Evolutionary conservation across 2,888 invertebrate genomes (phyloP).

Genomic region (Stramonita haemastoma): DNA sequence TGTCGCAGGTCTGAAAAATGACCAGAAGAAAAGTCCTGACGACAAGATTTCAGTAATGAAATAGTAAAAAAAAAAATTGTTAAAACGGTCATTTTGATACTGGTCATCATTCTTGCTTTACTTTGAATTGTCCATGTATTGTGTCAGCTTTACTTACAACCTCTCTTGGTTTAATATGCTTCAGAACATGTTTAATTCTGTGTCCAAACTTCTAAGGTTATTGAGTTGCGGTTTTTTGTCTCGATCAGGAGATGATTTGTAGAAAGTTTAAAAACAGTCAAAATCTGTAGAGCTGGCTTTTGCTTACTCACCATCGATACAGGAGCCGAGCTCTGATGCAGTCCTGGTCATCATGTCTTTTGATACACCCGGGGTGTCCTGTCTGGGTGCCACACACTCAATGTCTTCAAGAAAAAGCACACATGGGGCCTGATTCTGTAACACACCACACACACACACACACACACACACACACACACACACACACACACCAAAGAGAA

Average conservation of each 20-base stretch:
- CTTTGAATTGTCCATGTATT: background rate
- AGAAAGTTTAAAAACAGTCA: background rate
- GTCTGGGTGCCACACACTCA: constrained; percentile 94
- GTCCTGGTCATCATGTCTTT: constrained; percentile 97
- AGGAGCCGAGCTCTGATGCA: constrained; percentile 93
- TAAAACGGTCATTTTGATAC: background rate
- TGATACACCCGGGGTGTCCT: constrained; percentile 86
- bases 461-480: too few relatives aligned
- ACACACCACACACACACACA: background rate
- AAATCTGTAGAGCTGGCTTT: background rate
- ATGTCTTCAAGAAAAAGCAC: constrained; percentile 97
- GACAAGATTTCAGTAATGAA: too few relatives aligned
- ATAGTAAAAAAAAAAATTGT: background rate
- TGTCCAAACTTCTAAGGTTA: too few relatives aligned
- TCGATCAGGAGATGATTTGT: background rate
- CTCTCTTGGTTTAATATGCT: too few relatives aligned
- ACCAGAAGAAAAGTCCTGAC: background rate
- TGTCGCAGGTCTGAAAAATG: constrained; percentile 5
- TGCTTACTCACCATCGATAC: constrained; percentile 86
- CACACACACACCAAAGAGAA: too few relatives aligned
- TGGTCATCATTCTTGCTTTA: background rate
- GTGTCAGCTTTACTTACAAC: too few relatives aligned
- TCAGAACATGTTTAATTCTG: background rate
- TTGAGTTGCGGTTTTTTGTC: background rate
- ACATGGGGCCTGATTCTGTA: constrained; percentile 70